These are phyloP conservation scores for Ophion obscuratus DNA, from an alignment of 2,888 invertebrate genomes.

Conservation along the genomic window DNA sequence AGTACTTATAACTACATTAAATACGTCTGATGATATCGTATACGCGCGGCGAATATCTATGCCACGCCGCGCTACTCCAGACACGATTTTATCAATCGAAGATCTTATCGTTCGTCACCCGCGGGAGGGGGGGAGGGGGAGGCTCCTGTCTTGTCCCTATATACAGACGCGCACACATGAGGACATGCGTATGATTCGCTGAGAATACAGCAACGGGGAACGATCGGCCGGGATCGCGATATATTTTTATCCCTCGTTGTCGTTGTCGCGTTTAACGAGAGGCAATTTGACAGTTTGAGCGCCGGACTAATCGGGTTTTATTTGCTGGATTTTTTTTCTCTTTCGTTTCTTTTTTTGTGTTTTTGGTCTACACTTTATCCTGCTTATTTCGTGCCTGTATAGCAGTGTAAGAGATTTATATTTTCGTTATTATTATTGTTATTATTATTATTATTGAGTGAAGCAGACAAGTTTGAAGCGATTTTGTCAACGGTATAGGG, in stretches of 20 bases:
- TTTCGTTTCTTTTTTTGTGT: background rate
- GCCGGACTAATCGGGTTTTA: background rate
- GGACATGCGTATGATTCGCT: no score
- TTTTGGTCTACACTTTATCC: no score
- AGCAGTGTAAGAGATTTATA: no score
- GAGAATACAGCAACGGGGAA: no score
- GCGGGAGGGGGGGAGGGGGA: background rate
- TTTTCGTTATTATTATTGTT: background rate
- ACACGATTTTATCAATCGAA: slow-evolving; percentile 46
- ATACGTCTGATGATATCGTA: slow-evolving; percentile 43
- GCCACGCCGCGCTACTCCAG: slow-evolving; percentile 11
- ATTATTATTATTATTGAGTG: no score
- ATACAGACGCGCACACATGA: no score
- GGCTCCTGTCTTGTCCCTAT: slow-evolving; percentile 14
- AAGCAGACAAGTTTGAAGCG: background rate
- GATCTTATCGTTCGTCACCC: slow-evolving; percentile 53
- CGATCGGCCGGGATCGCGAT: slow-evolving; percentile 9
- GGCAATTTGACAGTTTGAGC: background rate
- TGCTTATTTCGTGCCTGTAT: no score
- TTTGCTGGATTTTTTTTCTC: background rate
- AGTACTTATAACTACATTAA: slow-evolving; percentile 44
- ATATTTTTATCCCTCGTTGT: background rate
- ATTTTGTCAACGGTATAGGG: background rate
- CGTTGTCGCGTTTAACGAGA: background rate
- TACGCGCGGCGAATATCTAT: slow-evolving; percentile 17